phyloP scores from a whole-genome alignment of 2,113 vertebrate species.

The Podarcis muralis region DNA sequence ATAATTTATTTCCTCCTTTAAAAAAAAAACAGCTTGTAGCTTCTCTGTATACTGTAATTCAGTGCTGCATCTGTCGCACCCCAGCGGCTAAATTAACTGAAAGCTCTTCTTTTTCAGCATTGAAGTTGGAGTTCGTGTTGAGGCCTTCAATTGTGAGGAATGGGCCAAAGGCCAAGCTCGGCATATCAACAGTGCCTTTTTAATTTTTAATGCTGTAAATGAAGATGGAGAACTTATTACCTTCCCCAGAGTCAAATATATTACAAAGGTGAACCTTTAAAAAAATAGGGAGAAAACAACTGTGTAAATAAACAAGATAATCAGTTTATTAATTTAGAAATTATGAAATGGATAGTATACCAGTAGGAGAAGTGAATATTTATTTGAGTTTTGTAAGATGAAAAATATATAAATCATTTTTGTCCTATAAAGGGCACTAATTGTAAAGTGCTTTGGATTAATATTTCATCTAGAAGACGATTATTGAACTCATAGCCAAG shows the following conservation, averaged over 20 bases:
- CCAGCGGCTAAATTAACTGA: background rate
- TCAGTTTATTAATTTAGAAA: background rate
- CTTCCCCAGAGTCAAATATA: conserved; percentile 73
- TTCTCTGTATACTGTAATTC: background rate
- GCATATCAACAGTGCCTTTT: conserved; percentile 82
- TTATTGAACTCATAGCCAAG: background rate
- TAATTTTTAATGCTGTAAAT: conserved; percentile 73
- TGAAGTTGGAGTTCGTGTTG: conserved; percentile 81
- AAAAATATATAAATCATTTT: background rate
- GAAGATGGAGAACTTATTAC: conserved; percentile 57
- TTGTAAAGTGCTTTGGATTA: background rate
- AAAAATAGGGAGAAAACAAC: background rate
- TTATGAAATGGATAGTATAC: background rate
- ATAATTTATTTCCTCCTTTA: background rate
- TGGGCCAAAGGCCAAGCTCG: conserved; percentile 71
- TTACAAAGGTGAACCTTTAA: conserved; percentile 70
- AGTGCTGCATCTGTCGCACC: background rate
- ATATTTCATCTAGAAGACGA: background rate
- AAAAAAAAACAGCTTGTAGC: background rate
- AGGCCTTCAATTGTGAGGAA: conserved; percentile 79
- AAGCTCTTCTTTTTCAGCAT: conserved; percentile 62
- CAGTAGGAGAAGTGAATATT: background rate
- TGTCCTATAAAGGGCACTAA: background rate
- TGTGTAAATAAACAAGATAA: background rate
- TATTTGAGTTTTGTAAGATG: background rate